Percentiles rank a stretch among this genome's conserved stretches.
phyloP scores from a whole-genome alignment of 2,888 invertebrate species.

The Allophyes oxyacanthae region DNA sequence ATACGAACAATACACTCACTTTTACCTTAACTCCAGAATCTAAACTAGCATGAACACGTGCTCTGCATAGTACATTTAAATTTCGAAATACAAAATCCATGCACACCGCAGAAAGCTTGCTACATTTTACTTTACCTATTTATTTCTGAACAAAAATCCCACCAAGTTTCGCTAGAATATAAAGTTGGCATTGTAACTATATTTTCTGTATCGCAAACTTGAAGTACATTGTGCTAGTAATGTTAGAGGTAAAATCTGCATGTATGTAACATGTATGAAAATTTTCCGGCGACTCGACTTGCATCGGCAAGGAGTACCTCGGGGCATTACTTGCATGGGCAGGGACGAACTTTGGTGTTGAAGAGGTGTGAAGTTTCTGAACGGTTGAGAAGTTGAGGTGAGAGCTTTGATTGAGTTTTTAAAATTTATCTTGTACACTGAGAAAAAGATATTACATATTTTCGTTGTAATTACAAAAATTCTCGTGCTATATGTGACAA shows the following conservation, averaged over 20 bases:
- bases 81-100: constrained; percentile 10
- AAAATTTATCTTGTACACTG: too few relatives aligned
- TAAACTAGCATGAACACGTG: too few relatives aligned
- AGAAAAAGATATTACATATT: too few relatives aligned
- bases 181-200: constrained; percentile 12
- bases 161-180: not conserved
- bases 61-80: not conserved
- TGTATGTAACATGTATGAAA: constrained; percentile 13
- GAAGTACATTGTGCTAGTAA: constrained; percentile 10
- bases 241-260: constrained; percentile 14
- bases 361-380: not conserved
- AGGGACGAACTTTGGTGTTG: constrained; percentile 28
- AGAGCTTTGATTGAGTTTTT: too few relatives aligned
- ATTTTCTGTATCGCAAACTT: constrained; percentile 7
- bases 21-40: too few relatives aligned
- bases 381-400: not conserved
- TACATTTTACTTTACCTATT: constrained; percentile 16
- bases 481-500: too few relatives aligned
- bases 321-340: constrained; percentile 43
- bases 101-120: constrained; percentile 2
- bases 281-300: constrained; percentile 40
- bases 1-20: too few relatives aligned
- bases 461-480: too few relatives aligned
- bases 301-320: constrained; percentile 39
- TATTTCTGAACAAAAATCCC: constrained; percentile 30